These are phyloP conservation scores for Drosophila lacteicornis DNA, from an alignment of 1,140 invertebrate genomes.

Conservation along the genomic window DNA sequence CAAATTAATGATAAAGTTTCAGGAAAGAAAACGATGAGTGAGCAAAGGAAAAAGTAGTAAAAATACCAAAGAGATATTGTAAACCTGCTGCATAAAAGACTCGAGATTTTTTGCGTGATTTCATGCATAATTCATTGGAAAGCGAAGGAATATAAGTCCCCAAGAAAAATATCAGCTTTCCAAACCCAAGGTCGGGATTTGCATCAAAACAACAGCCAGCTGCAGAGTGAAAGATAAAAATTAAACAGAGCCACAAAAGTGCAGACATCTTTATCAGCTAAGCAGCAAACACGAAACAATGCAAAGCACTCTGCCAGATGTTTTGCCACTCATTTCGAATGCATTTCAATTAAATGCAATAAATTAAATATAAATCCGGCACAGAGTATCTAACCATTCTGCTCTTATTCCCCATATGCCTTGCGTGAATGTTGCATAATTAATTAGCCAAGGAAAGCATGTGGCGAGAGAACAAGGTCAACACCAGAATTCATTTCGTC, in stretches of 20 bases:
- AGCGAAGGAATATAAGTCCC: not conserved
- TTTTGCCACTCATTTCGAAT: slow-evolving; percentile 44
- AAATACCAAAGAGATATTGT: slow-evolving; percentile 16
- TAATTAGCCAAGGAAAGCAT: slow-evolving; percentile 49
- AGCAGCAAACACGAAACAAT: slow-evolving; percentile 19
- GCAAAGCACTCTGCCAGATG: slow-evolving; percentile 11
- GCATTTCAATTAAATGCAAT: slow-evolving; percentile 70
- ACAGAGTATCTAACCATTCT: slow-evolving; percentile 16
- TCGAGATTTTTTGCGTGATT: not conserved
- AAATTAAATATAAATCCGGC: slow-evolving; percentile 54
- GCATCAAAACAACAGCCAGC: slow-evolving; percentile 20
- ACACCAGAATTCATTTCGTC: slow-evolving; percentile 22
- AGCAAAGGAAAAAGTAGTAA: slow-evolving; percentile 2
- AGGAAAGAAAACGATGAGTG: slow-evolving; percentile 3
- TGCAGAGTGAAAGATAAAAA: slow-evolving; percentile 10
- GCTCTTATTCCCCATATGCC: slow-evolving; percentile 8
- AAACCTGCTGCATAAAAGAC: not conserved
- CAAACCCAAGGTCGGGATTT: slow-evolving; percentile 7
- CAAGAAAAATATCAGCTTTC: not conserved
- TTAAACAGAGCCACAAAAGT: slow-evolving; percentile 21
- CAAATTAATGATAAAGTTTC: slow-evolving; percentile 47
- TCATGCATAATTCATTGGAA: slow-evolving; percentile 6
- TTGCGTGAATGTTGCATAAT: slow-evolving; percentile 48
- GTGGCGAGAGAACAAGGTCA: slow-evolving; percentile 38
- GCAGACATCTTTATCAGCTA: slow-evolving; percentile 28